Percentiles rank a stretch among this genome's conserved stretches.
These are phyloP conservation scores for Wasmannia auropunctata DNA, from an alignment of 1,140 invertebrate genomes.

Conservation along the genomic window DNA sequence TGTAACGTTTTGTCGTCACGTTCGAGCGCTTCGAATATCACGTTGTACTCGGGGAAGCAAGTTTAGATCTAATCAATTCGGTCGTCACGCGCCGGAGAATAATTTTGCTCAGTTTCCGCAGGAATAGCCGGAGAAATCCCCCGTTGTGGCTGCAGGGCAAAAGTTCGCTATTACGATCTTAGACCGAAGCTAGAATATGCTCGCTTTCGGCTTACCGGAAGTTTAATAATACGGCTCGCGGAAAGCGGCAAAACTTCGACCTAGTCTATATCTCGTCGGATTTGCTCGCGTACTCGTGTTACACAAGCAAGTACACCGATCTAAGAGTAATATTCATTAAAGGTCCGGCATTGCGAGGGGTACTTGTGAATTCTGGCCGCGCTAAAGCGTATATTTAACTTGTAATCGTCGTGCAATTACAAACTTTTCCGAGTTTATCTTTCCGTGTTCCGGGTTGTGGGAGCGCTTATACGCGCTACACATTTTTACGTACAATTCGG, in stretches of 20 bases:
- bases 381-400: conserved; percentile 52
- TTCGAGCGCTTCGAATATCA: conserved; percentile 31
- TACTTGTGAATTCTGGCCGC: conserved; percentile 40
- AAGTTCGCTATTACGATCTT: conserved; percentile 68
- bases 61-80: conserved; percentile 71
- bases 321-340: conserved; percentile 58
- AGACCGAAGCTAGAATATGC: conserved; percentile 48
- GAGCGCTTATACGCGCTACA: background rate
- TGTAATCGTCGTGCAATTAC: conserved; percentile 54
- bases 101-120: conserved; percentile 58
- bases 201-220: conserved; percentile 54
- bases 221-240: conserved; percentile 67
- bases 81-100: conserved; percentile 61
- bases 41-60: conserved; percentile 35
- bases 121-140: conserved; percentile 42
- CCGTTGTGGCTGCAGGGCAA: conserved; percentile 39
- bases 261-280: conserved; percentile 32
- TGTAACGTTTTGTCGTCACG: conserved; percentile 41
- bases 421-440: conserved; percentile 55
- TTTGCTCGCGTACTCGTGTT: conserved; percentile 46
- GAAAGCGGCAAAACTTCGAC: conserved; percentile 61
- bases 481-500: background rate
- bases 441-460: background rate
- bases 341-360: background rate
- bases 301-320: conserved; percentile 46